phyloP scores from a whole-genome alignment of 2,797 vertebrate species.

The Paguma larvata region DNA sequence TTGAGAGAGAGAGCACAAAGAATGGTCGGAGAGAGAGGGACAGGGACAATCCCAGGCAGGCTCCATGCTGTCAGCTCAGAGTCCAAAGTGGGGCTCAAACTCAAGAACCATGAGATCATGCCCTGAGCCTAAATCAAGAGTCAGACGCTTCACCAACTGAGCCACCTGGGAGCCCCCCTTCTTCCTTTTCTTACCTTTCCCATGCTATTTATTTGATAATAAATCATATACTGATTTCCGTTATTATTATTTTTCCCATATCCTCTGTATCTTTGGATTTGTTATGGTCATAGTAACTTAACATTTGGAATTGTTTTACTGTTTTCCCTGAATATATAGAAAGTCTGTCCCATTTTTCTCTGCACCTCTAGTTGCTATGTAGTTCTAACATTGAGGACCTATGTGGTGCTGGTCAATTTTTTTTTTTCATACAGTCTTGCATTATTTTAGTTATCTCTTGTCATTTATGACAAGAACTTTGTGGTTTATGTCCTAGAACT shows the following conservation, averaged over 20 bases:
- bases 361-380: not conserved
- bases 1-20: too few relatives aligned
- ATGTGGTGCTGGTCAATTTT: not conserved
- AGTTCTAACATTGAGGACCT: not conserved
- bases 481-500: not conserved
- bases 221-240: not conserved
- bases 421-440: not conserved
- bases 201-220: not conserved
- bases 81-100: too few relatives aligned
- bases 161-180: not conserved
- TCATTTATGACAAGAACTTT: too few relatives aligned
- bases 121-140: too few relatives aligned
- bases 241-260: not conserved
- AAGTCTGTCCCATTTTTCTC: not conserved
- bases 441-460: not conserved
- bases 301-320: not conserved
- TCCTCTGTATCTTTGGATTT: not conserved
- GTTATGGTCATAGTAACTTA: not conserved
- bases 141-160: too few relatives aligned
- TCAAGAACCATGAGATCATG: too few relatives aligned
- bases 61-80: too few relatives aligned
- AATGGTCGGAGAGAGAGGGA: too few relatives aligned
- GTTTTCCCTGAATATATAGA: not conserved
- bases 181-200: not conserved
- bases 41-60: too few relatives aligned